A percentile compares a stretch with the other conserved stretches of the same genome.
These are phyloP conservation scores for Ophion costatus DNA, from an alignment of 2,888 invertebrate species.

Conservation along the genomic window DNA sequence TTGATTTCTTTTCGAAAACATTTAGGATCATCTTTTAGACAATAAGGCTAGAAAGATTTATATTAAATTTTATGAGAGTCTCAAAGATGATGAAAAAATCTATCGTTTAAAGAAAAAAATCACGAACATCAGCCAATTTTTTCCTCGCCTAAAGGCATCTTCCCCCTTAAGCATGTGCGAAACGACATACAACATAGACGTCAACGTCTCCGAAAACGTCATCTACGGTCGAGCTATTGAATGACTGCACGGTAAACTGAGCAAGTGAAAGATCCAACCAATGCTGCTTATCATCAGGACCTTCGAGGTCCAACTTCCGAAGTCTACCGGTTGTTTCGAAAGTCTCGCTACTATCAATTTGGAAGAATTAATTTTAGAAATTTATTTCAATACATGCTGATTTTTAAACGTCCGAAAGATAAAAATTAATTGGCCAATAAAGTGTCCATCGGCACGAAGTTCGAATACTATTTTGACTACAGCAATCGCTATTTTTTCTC, in stretches of 20 bases:
- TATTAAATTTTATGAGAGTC: too few relatives aligned
- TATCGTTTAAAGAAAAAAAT: too few relatives aligned
- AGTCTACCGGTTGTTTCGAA: not conserved
- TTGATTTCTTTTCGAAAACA: too few relatives aligned
- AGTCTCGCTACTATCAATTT: not conserved
- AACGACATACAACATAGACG: too few relatives aligned
- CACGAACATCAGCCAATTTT: too few relatives aligned
- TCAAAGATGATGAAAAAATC: too few relatives aligned
- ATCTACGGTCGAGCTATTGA: not conserved
- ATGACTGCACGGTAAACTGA: not conserved
- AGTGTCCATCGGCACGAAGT: not conserved
- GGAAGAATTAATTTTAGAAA: not conserved
- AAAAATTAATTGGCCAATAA: not conserved
- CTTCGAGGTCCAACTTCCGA: not conserved
- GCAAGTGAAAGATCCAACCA: not conserved
- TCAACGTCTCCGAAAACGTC: not conserved
- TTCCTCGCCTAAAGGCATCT: too few relatives aligned
- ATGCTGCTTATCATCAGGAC: not conserved
- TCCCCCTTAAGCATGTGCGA: too few relatives aligned
- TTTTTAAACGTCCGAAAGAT: not conserved
- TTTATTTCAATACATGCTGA: not conserved
- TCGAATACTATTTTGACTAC: constrained; percentile 1
- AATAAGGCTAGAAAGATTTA: too few relatives aligned
- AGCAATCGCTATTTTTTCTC: not conserved
- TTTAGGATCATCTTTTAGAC: too few relatives aligned